A percentile compares a stretch with the other conserved stretches of the same genome.
Evolutionary conservation across 2,113 vertebrate genomes (phyloP).

Genomic region (Tychaedon coryphoeus): DNA sequence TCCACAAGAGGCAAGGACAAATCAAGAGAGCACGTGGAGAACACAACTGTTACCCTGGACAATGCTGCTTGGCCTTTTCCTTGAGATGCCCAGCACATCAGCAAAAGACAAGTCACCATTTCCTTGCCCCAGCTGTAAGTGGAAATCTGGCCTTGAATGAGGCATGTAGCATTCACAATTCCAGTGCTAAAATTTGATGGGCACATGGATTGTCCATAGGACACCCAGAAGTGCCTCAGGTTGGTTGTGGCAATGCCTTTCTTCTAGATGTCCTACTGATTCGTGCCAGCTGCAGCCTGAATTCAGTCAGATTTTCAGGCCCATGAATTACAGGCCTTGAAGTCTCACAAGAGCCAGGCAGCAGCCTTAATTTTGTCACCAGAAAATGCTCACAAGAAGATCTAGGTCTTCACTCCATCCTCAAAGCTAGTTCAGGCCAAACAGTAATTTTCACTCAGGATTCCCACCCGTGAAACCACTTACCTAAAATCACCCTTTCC

Average conservation of each 20-base stretch:
- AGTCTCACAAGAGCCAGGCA: background rate
- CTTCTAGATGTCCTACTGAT: background rate
- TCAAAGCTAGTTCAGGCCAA: background rate
- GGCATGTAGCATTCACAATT: background rate
- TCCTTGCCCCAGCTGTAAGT: background rate
- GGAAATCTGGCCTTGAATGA: background rate
- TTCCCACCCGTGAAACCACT: background rate
- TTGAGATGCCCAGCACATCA: background rate
- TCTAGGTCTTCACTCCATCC: background rate
- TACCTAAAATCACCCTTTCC: background rate
- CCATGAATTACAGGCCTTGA: background rate
- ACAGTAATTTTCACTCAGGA: background rate
- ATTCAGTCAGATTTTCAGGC: background rate
- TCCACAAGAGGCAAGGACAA: background rate
- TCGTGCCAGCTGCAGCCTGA: background rate
- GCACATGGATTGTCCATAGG: background rate
- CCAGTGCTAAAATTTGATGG: background rate
- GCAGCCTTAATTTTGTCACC: background rate
- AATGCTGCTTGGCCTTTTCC: background rate
- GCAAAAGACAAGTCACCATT: background rate
- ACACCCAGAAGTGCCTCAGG: background rate
- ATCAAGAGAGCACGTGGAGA: background rate
- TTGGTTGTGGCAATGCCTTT: background rate
- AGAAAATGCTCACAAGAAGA: background rate
- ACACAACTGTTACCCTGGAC: background rate